Percentiles rank a stretch among this genome's conserved stretches.
Evolutionary conservation across 2,113 vertebrate species (phyloP).

Genomic region (Pterocles burchelli): DNA sequence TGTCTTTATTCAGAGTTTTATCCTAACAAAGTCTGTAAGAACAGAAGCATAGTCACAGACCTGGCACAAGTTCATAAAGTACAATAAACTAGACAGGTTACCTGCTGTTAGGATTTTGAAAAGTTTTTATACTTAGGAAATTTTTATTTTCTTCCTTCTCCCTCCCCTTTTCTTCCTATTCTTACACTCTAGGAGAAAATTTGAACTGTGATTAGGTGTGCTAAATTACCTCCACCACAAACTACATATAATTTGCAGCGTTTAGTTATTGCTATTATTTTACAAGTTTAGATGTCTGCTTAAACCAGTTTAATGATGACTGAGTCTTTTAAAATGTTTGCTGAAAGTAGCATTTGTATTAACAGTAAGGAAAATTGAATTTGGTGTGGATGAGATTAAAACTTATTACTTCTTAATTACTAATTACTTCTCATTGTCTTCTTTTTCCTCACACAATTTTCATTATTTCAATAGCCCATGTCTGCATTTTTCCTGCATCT

Average conservation of each 20-base stretch:
- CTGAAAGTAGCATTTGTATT: not conserved
- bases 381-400: not conserved
- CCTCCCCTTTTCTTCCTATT: not conserved
- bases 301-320: constrained; percentile 12
- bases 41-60: not conserved
- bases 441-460: not conserved
- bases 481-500: not conserved
- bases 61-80: not conserved
- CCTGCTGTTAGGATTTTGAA: not conserved
- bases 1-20: not conserved
- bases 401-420: not conserved
- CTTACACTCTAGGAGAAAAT: constrained; percentile 13
- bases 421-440: not conserved
- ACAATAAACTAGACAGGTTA: not conserved
- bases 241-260: constrained; percentile 35
- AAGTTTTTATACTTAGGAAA: not conserved
- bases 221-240: constrained; percentile 60
- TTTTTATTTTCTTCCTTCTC: not conserved
- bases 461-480: not conserved
- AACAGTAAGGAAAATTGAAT: not conserved
- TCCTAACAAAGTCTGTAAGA: not conserved
- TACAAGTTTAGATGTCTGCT: constrained; percentile 42
- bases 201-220: constrained; percentile 51
- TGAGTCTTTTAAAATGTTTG: not conserved
- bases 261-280: constrained; percentile 62